Percentiles rank a stretch among this genome's conserved stretches.
These are phyloP conservation scores for Artibeus lituratus DNA, from an alignment of 2,797 vertebrate species.

Conservation along the genomic window DNA sequence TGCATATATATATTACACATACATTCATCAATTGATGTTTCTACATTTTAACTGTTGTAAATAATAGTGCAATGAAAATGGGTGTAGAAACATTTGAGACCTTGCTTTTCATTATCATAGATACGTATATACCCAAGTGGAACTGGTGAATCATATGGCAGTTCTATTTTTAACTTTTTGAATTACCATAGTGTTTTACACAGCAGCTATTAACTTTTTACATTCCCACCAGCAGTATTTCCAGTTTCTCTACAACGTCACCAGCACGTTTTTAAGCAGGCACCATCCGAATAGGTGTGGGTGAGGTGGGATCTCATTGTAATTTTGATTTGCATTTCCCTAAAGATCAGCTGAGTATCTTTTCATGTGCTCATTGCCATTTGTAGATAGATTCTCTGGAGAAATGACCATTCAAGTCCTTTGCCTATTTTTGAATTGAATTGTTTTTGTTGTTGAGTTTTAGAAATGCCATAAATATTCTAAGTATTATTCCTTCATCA, in stretches of 20 bases:
- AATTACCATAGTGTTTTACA: background rate
- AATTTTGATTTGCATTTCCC: background rate
- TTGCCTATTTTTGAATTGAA: background rate
- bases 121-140: background rate
- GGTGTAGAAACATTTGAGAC: background rate
- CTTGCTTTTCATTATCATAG: background rate
- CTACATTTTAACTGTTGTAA: background rate
- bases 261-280: background rate
- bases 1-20: background rate
- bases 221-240: background rate
- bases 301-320: background rate
- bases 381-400: background rate
- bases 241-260: background rate
- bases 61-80: background rate
- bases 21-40: background rate
- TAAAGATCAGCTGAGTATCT: background rate
- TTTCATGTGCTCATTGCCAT: background rate
- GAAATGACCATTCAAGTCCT: background rate
- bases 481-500: background rate
- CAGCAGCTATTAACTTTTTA: background rate
- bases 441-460: background rate
- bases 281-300: background rate
- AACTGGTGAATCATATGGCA: background rate
- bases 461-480: background rate
- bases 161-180: background rate